These are phyloP conservation scores for Hippotragus niger DNA, from an alignment of 2,113 vertebrate species.

Conservation along the genomic window DNA sequence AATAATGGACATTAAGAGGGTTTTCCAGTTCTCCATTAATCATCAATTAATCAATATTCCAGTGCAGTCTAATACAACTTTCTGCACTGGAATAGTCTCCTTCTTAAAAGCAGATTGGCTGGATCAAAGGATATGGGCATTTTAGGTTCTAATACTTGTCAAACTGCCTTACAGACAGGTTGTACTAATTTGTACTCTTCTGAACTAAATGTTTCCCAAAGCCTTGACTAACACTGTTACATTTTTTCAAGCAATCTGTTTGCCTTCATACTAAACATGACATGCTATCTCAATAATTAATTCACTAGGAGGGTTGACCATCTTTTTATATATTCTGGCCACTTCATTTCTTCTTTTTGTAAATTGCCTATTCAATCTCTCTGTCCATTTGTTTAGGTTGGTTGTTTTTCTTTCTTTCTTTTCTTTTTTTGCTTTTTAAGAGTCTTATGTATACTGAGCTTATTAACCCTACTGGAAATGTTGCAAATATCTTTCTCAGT, in stretches of 20 bases:
- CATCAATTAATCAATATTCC: not conserved
- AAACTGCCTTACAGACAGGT: not conserved
- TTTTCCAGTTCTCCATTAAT: conserved; percentile 13
- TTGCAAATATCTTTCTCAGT: not conserved
- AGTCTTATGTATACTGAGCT: not conserved
- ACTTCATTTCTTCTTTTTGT: not conserved
- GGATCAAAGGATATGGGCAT: not conserved
- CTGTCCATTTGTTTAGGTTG: not conserved
- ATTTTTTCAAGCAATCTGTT: not conserved
- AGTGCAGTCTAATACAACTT: not conserved
- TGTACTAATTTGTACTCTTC: not conserved
- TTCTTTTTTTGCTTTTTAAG: not conserved
- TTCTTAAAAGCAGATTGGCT: not conserved
- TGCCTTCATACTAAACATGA: not conserved
- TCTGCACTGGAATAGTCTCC: not conserved
- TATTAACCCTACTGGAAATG: not conserved
- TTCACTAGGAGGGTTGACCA: not conserved
- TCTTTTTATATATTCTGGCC: not conserved
- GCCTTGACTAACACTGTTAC: not conserved
- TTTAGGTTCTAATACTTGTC: not conserved
- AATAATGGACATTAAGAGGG: not conserved
- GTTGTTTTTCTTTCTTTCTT: not conserved
- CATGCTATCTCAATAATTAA: not conserved
- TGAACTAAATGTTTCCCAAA: not conserved
- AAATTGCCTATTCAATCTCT: not conserved